These are phyloP conservation scores for Spermophilus dauricus DNA, from an alignment of 2,113 vertebrate species.

Conservation along the genomic window DNA sequence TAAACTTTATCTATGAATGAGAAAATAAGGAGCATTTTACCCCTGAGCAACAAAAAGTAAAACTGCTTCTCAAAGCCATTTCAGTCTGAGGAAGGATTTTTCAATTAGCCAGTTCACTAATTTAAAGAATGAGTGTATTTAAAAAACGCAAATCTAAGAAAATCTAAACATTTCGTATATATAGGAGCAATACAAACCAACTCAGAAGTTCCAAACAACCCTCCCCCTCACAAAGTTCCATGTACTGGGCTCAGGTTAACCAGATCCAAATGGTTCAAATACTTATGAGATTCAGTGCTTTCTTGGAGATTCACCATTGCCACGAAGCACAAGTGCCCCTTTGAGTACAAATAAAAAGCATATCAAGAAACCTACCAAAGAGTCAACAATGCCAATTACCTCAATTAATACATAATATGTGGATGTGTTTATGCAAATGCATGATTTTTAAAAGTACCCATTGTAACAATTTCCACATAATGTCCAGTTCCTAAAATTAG, in stretches of 20 bases:
- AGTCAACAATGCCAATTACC: background rate
- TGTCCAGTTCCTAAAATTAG: background rate
- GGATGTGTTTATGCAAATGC: background rate
- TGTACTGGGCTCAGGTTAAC: background rate
- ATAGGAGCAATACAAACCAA: slow-evolving; percentile 29
- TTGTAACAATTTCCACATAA: slow-evolving; percentile 8
- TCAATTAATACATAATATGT: background rate
- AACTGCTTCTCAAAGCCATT: background rate
- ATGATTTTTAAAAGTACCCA: background rate
- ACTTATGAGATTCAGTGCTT: background rate
- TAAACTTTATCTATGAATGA: background rate
- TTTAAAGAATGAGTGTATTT: background rate
- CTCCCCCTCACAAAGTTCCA: background rate
- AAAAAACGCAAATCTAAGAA: background rate
- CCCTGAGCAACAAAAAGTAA: slow-evolving; percentile 7
- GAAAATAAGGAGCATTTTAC: slow-evolving; percentile 18
- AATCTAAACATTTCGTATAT: background rate
- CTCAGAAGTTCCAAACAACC: background rate
- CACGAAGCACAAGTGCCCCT: background rate
- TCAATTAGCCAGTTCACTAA: background rate
- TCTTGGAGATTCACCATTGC: background rate
- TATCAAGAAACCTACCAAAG: background rate
- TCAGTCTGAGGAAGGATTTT: background rate
- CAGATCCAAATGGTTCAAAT: background rate
- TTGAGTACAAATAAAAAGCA: slow-evolving; percentile 27